Conservation (phyloP, 2,888 invertebrate genomes). For the Marronus borbonicus region DNA sequence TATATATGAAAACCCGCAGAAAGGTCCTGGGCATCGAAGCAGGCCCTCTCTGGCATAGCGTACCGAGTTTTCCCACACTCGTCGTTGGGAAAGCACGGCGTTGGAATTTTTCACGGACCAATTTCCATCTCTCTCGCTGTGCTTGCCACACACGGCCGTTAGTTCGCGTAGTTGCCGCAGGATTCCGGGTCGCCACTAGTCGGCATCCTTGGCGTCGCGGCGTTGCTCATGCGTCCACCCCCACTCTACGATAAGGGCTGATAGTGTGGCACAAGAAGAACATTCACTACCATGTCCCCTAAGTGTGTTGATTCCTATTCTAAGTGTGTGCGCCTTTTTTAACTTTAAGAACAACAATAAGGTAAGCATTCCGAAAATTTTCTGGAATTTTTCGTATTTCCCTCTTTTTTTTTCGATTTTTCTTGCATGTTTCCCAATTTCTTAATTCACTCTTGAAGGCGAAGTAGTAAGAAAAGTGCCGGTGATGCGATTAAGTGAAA, state of each 20-base stretch:
- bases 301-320: slow-evolving; percentile 71
- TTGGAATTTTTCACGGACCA: slow-evolving; percentile 49
- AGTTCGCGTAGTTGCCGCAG: slow-evolving; percentile 53
- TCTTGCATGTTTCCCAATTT: slow-evolving; percentile 46
- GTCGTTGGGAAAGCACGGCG: slow-evolving; percentile 22
- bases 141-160: slow-evolving; percentile 8
- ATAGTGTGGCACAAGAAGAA: slow-evolving; percentile 71
- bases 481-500: slow-evolving; percentile 44
- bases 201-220: slow-evolving; percentile 71
- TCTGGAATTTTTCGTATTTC: slow-evolving; percentile 50
- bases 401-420: slow-evolving; percentile 55
- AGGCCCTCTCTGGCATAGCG: slow-evolving; percentile 28
- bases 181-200: slow-evolving; percentile 68
- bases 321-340: slow-evolving; percentile 70
- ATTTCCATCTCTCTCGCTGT: slow-evolving; percentile 40
- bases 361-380: slow-evolving; percentile 63
- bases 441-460: slow-evolving; percentile 11
- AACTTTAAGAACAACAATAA: slow-evolving; percentile 67
- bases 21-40: slow-evolving; percentile 41
- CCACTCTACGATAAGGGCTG: slow-evolving; percentile 70
- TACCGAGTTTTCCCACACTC: slow-evolving; percentile 44
- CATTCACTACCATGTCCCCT: slow-evolving; percentile 72
- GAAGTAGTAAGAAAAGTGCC: slow-evolving; percentile 21
- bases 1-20: slow-evolving; percentile 39
- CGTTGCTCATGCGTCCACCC: slow-evolving; percentile 71